Conservation (phyloP, 30 jellyfish, hydroid and myxozoan genomes). For the Turritopsis dohrnii region DNA sequence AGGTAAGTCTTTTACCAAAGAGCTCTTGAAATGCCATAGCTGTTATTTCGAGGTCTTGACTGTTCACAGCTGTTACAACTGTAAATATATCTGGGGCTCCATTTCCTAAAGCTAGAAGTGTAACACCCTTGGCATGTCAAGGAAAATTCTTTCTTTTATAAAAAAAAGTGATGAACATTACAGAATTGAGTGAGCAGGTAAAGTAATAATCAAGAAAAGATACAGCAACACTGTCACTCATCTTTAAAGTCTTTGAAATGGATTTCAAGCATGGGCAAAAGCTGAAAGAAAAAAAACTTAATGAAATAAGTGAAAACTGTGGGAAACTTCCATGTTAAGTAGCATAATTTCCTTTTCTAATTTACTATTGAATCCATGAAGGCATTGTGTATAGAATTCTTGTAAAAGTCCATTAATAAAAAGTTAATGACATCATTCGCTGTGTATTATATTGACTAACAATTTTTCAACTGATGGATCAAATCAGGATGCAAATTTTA, state of each 20-base stretch:
- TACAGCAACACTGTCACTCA: conserved; percentile 98
- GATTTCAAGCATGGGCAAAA: conserved; percentile 86
- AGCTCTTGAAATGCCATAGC: conserved; percentile 94
- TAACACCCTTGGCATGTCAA: conserved; percentile 59
- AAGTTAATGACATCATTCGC: too few species aligned
- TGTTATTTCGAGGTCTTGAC: conserved; percentile 47
- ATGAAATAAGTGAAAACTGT: too few species aligned
- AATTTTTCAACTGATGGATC: too few species aligned
- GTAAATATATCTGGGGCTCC: conserved; percentile 98
- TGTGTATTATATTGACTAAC: too few species aligned
- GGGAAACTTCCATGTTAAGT: too few species aligned
- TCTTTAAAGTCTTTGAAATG: conserved; percentile 59
- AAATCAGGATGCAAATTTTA: too few species aligned
- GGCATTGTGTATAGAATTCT: too few species aligned
- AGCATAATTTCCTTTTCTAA: too few species aligned
- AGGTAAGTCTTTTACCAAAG: conserved; percentile 50
- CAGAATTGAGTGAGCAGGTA: neutral
- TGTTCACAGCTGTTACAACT: conserved; percentile 74
- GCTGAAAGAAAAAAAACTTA: conserved; percentile 26
- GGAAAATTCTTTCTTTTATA: conserved; percentile 14
- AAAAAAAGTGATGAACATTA: neutral
- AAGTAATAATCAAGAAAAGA: conserved; percentile 30
- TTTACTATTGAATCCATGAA: too few species aligned
- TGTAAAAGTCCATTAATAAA: too few species aligned
- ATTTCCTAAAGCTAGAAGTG: conserved; percentile 85